Conservation (phyloP, 2,113 vertebrate species). For the Lathamus discolor region DNA sequence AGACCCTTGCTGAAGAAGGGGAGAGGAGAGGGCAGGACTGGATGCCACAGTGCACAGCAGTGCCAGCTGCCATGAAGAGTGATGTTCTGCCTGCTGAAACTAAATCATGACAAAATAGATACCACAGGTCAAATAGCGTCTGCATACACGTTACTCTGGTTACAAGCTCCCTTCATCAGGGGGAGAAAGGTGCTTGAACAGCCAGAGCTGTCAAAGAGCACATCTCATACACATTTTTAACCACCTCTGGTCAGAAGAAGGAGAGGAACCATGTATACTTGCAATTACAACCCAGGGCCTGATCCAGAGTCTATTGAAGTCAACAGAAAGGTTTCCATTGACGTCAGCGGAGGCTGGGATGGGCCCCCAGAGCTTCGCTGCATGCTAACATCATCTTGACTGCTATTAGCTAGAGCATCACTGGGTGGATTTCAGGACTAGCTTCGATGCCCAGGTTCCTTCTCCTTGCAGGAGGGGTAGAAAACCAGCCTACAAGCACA, state of each 20-base stretch:
- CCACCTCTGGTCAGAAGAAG: background rate
- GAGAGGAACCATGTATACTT: background rate
- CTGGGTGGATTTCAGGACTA: background rate
- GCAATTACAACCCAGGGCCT: background rate
- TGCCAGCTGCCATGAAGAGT: background rate
- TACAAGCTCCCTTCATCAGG: fast-evolving
- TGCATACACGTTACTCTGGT: fast-evolving
- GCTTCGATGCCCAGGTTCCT: background rate
- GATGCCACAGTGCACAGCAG: background rate
- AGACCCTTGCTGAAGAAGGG: background rate
- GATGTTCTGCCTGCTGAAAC: background rate
- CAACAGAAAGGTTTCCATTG: constrained; percentile 32
- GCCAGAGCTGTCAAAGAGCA: background rate
- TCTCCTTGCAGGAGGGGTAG: background rate
- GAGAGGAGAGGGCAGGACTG: background rate
- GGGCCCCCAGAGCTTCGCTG: background rate
- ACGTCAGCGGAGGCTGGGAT: background rate
- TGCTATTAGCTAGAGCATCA: background rate
- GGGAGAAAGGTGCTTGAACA: background rate
- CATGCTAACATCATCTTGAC: background rate
- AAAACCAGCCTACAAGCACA: background rate
- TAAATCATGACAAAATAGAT: background rate
- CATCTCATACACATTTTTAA: fast-evolving
- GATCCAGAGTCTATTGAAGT: background rate
- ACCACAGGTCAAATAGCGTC: fast-evolving